Conservation (phyloP, 1,140 invertebrate genomes). For the Trichogramma pretiosum region DNA sequence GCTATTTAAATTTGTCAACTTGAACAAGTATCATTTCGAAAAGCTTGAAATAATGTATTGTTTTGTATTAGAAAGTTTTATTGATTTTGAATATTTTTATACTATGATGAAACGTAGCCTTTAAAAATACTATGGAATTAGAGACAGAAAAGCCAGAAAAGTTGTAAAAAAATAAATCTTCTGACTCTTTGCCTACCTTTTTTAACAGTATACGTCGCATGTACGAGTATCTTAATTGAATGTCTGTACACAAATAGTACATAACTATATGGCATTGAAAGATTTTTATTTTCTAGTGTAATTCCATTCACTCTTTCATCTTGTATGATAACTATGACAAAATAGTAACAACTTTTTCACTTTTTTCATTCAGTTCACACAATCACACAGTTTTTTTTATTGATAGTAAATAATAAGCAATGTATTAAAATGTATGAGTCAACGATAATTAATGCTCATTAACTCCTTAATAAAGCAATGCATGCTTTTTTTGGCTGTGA, state of each 20-base stretch:
- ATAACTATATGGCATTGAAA: conserved; percentile 10
- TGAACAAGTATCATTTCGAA: too few species aligned
- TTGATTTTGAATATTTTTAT: too few species aligned
- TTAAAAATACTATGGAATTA: too few species aligned
- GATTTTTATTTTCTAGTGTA: background rate
- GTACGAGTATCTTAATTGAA: background rate
- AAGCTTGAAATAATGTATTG: too few species aligned
- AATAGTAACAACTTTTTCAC: too few species aligned
- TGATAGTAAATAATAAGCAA: too few species aligned
- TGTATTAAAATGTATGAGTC: too few species aligned
- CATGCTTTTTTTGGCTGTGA: conserved; percentile 4
- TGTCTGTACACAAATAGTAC: background rate
- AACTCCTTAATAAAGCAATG: too few species aligned
- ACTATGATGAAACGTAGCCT: conserved; percentile 1
- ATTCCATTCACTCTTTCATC: conserved; percentile 1
- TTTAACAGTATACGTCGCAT: background rate
- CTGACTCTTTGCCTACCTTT: background rate
- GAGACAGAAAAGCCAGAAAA: background rate
- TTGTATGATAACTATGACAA: conserved; percentile 1
- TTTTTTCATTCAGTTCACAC: too few species aligned
- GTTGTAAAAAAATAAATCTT: background rate
- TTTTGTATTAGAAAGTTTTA: too few species aligned
- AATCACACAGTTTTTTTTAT: conserved; percentile 1
- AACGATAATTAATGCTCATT: too few species aligned
- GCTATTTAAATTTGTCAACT: too few species aligned